Evolutionary conservation across 2,888 invertebrate species (phyloP).

Genomic region (Agonopterix alstromeriana): DNA sequence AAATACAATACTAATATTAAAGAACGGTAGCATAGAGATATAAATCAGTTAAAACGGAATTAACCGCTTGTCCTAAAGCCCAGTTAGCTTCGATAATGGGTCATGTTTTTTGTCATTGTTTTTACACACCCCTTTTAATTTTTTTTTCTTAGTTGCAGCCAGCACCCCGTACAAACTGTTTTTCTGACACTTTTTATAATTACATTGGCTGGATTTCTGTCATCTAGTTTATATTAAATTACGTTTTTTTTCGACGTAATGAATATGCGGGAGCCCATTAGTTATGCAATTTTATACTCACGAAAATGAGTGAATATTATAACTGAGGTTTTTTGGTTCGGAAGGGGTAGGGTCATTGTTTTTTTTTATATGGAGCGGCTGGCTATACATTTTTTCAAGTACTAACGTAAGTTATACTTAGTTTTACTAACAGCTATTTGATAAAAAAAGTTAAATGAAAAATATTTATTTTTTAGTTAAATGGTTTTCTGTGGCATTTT

Average conservation of each 20-base stretch:
- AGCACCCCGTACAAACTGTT: conserved; percentile 41
- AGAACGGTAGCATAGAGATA: conserved; percentile 11
- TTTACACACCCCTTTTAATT: conserved; percentile 51
- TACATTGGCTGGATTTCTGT: conserved; percentile 68
- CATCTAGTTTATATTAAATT: conserved; percentile 75
- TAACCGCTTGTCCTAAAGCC: conserved; percentile 63
- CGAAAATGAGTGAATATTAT: conserved; percentile 62
- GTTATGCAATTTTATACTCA: conserved; percentile 49
- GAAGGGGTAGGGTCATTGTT: conserved; percentile 11
- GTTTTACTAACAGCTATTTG: no score
- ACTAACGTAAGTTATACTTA: background rate
- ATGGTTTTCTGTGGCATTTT: no score
- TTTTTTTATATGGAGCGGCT: conserved; percentile 4
- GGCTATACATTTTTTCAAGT: conserved; percentile 9
- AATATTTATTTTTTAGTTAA: no score
- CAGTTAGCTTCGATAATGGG: conserved; percentile 59
- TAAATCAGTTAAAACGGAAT: conserved; percentile 64
- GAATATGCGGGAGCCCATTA: conserved; percentile 66
- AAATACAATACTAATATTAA: no score
- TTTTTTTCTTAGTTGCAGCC: conserved; percentile 45
- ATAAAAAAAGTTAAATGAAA: no score
- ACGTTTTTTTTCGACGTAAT: conserved; percentile 64
- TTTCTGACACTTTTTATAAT: conserved; percentile 52
- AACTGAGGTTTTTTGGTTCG: conserved; percentile 34
- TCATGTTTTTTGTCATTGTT: conserved; percentile 56